Evolutionary conservation across 92 coral and sea anemone species (phyloP), one percentile per base, ranked within the genome.

Genomic region (Nematostella vectensis): DNA sequence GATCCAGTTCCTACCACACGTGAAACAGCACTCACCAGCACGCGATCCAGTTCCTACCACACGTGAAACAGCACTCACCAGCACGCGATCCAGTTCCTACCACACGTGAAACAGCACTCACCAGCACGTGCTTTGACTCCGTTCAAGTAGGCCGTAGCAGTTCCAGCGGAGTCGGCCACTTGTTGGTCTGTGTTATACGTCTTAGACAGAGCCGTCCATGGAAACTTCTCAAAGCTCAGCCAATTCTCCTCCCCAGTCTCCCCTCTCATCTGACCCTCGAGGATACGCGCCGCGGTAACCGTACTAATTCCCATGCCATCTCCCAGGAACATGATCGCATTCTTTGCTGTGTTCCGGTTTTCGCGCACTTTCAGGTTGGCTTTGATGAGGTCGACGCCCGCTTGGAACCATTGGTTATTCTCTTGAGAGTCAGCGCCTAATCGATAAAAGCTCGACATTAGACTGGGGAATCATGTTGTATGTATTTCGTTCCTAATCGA

Each of bases 131-230:
- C 69, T 64, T 89, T 89, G 0, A 89, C 88, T 24, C 97, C 97
- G 36, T 54, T 37, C 24, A 83, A 67, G 48, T 56, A 89, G 3
- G 97, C 97, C 25, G 95, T 81, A 4, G 95, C 95, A 24, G 97
- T 89, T 1, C 97, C 97, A 9, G 97, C 95, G 17, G 97, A 89
- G 64, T 89, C 97, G 15, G 97, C 57, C 0, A 73, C 74, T 48
- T 86, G 97, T 8, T 38, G 67, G 54, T 85, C 78, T 4, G 79
- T 77, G 75, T 85, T 89, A 65, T 85, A 89, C 0, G 95, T 85
- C 69, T 89, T 89, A 17, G 89, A 65, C 13, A 89, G 61, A 3
- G 95, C 97, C 17, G 95, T 64, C 77, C 75, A 74, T 1, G 97
- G 97, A 25, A 78, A 89, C 4, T 75, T 54, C 44, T 89, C 97